Conservation (phyloP, 2,113 vertebrate species). For the Hystrix brachyura region DNA sequence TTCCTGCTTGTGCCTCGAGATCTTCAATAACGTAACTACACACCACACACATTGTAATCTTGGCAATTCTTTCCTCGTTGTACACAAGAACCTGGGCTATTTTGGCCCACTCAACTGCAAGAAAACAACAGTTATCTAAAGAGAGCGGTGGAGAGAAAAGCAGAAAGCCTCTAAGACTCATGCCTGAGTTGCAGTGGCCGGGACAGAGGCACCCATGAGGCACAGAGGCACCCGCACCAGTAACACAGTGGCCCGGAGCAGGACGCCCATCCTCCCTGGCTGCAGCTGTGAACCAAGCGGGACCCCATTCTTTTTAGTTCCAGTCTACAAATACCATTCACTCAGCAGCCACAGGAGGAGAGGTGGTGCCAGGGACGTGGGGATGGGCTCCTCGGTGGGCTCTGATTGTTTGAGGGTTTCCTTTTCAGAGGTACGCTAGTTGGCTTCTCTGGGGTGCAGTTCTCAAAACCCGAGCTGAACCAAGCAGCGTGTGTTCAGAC, state of each 20-base stretch:
- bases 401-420: neutral
- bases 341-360: neutral
- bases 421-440: neutral
- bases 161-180: neutral
- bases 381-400: neutral
- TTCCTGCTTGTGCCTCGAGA: too few species aligned
- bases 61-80: too few species aligned
- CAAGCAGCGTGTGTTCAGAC: neutral
- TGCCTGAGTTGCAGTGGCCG: neutral
- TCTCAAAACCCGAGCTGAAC: conserved; percentile 49
- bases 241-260: neutral
- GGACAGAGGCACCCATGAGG: neutral
- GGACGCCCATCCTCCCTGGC: neutral
- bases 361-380: neutral
- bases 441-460: neutral
- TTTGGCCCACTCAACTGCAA: too few species aligned
- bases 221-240: too few species aligned
- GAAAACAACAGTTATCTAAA: neutral
- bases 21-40: too few species aligned
- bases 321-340: neutral
- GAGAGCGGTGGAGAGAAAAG: neutral
- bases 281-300: neutral
- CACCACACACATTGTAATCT: too few species aligned
- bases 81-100: too few species aligned
- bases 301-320: neutral